Base-by-base conservation (phyloP, 2,113 vertebrate species). In the Dolichotis patagonum region DNA sequence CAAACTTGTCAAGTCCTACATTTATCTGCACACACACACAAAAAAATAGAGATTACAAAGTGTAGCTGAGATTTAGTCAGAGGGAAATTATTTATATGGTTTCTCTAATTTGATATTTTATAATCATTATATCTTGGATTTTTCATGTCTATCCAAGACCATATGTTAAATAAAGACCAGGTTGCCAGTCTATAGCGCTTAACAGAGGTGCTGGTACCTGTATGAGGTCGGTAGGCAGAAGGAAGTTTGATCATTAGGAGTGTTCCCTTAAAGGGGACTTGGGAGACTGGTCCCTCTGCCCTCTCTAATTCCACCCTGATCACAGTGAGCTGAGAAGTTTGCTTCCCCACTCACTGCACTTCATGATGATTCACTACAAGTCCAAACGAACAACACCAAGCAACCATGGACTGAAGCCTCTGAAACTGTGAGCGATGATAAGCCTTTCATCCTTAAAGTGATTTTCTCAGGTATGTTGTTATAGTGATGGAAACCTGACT, bases 21-120 rank as follows among this genome's bases (percentile, higher is more conserved):
- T 92, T 87, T 52, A 80, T 84, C 41, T 56, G 26, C 32, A 80
- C 41, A 46, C 32, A 80, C 41, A 46, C 46, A 60, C 30, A 49
- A n/a, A 90, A 78, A 49, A 46, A 30, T 65, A 78, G 52, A 5
- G 2, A 73, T 30, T 26, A 75, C 71, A 82, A 95, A 93, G 56
- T 56, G 10, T 6, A 80, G 41, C 81, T 87, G 54, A 91, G 60
- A 80, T 81, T 88, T 63, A 78, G 24, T 41, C 13, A 78, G 41
- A 88, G 41, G 10, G 32, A 89, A 88, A 62, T 81, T 62, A 78
- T 32, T 85, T 90, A 71, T 24, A 41, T 60, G 22, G 26, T 43
- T 89, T 94, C 28, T 94, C 54, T 93, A 81, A 65, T 46, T 80
- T 85, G 56, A 19, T 86, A 14, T 67, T 52, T 91, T 69, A 60